These are phyloP conservation scores for Oscheius sp. DNA, from an alignment of 2,888 invertebrate species.

Conservation along the genomic window DNA sequence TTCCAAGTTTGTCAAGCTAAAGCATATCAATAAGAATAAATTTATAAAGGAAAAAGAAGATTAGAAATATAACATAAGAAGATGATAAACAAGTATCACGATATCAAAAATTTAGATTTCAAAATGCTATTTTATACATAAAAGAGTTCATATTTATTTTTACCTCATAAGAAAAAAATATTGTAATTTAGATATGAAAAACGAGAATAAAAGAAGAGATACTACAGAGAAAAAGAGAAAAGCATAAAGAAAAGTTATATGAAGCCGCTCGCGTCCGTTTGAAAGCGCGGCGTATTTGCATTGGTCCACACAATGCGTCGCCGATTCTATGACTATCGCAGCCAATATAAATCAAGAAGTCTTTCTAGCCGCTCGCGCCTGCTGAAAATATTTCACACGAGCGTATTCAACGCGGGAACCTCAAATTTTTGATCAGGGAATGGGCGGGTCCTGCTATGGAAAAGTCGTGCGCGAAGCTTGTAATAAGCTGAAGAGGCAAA, in stretches of 20 bases:
- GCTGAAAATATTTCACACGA: neutral
- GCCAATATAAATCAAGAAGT: neutral
- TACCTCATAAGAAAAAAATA: too few relatives aligned
- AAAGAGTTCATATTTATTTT: too few relatives aligned
- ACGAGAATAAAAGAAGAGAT: neutral
- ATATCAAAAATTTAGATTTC: neutral
- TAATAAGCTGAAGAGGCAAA: slow-evolving; percentile 33
- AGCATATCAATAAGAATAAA: too few relatives aligned
- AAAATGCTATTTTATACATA: too few relatives aligned
- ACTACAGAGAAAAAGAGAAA: neutral
- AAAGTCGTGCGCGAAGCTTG: slow-evolving; percentile 15
- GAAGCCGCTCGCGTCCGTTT: neutral
- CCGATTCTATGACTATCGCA: neutral
- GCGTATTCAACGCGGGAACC: neutral
- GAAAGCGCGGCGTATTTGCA: neutral
- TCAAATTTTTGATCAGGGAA: neutral
- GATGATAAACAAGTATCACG: neutral
- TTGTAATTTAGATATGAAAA: neutral
- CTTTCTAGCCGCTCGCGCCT: neutral
- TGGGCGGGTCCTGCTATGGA: neutral
- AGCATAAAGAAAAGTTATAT: neutral
- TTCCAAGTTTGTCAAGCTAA: slow-evolving; percentile 1
- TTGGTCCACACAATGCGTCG: too few relatives aligned
- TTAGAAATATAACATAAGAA: neutral
- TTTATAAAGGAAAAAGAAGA: too few relatives aligned